Percentiles rank a stretch among this genome's conserved stretches.
These are phyloP conservation scores for Pitta sordida DNA, from an alignment of 2,113 vertebrate species.

Conservation along the genomic window DNA sequence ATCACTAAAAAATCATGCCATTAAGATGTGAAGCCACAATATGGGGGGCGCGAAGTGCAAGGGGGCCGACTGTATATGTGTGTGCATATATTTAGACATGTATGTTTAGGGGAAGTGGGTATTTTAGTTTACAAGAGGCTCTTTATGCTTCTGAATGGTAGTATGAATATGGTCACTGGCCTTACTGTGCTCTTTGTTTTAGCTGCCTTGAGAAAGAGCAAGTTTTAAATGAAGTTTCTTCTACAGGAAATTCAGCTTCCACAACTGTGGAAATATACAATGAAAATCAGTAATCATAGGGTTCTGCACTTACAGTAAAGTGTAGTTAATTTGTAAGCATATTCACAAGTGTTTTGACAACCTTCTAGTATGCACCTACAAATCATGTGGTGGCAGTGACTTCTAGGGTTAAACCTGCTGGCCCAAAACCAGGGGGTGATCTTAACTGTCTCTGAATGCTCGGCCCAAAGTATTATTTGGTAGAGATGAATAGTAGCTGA, in stretches of 20 bases:
- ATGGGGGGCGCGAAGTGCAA: too few relatives aligned
- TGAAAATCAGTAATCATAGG: neutral
- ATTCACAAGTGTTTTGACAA: neutral
- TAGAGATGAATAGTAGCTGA: neutral
- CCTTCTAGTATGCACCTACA: neutral
- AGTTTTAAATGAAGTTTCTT: neutral
- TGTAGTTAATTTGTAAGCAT: neutral
- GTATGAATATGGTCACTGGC: neutral
- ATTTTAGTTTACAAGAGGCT: neutral
- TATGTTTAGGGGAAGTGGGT: neutral
- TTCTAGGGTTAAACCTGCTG: neutral
- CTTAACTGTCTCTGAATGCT: neutral
- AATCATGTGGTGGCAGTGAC: neutral
- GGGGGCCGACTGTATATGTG: too few relatives aligned
- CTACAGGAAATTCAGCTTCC: neutral
- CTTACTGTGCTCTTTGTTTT: neutral
- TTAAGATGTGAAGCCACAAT: too few relatives aligned
- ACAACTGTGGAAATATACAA: neutral
- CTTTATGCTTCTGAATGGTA: neutral
- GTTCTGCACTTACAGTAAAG: neutral
- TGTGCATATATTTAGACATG: neutral
- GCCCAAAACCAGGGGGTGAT: neutral
- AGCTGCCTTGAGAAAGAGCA: neutral
- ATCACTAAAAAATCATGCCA: too few relatives aligned
- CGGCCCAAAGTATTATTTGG: neutral